Percentiles rank a stretch among this genome's conserved stretches.
Evolutionary conservation across 2,888 invertebrate species (phyloP).

Genomic region (Prenolepis imparis): DNA sequence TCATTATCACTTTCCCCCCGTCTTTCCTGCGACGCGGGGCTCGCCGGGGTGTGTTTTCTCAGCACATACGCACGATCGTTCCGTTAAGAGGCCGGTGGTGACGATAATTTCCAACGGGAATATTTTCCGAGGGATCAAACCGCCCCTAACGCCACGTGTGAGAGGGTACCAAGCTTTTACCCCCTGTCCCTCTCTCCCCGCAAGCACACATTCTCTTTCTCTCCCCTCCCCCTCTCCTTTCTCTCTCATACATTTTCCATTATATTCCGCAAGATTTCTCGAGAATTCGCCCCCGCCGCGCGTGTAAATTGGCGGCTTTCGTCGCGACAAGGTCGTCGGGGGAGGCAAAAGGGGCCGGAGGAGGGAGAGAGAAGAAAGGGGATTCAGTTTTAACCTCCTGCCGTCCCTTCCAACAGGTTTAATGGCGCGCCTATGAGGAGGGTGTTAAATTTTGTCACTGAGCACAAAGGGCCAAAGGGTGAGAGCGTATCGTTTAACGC

Average conservation of each 20-base stretch:
- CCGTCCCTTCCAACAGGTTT: constrained; percentile 57
- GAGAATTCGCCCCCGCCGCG: constrained; percentile 53
- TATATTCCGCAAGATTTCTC: constrained; percentile 73
- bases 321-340: constrained; percentile 62
- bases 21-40: constrained; percentile 13
- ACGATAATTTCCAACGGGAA: constrained; percentile 60
- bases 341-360: background rate
- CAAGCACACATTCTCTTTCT: background rate
- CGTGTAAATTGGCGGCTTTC: constrained; percentile 77
- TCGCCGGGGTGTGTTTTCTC: constrained; percentile 35
- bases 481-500: constrained; percentile 72
- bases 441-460: constrained; percentile 74
- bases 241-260: constrained; percentile 72
- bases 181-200: background rate
- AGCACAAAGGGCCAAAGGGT: constrained; percentile 71
- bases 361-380: background rate
- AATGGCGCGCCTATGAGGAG: constrained; percentile 75
- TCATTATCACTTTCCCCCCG: constrained; percentile 17
- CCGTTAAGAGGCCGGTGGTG: constrained; percentile 37
- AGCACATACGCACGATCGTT: constrained; percentile 36
- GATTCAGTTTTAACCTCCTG: constrained; percentile 47
- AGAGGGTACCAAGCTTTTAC: constrained; percentile 38
- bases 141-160: constrained; percentile 54
- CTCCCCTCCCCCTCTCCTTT: constrained; percentile 43
- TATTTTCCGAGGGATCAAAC: constrained; percentile 62